phyloP scores from a whole-genome alignment of 2,113 vertebrate genomes.

The Myiopsitta monachus region DNA sequence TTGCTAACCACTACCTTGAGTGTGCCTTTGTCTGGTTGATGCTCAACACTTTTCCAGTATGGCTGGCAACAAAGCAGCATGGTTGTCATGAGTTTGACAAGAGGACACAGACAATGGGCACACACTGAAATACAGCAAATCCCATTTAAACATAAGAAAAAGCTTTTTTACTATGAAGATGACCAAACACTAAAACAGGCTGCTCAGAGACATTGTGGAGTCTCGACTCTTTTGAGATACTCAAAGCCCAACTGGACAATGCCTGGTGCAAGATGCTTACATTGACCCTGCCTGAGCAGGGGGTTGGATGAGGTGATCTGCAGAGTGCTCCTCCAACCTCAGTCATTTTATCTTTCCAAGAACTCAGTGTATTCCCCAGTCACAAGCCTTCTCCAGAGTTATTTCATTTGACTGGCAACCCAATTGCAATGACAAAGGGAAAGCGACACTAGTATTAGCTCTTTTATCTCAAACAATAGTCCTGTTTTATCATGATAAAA shows the following conservation, averaged over 20 bases:
- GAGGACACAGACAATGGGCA: background rate
- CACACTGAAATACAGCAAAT: background rate
- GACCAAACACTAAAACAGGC: background rate
- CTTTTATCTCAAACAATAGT: background rate
- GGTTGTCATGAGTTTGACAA: background rate
- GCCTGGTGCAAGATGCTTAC: background rate
- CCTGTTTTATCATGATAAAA: background rate
- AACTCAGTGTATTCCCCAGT: background rate
- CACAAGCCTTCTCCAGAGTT: background rate
- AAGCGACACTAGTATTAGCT: background rate
- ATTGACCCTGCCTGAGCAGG: background rate
- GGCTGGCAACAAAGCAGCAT: background rate
- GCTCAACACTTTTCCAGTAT: background rate
- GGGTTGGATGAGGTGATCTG: background rate
- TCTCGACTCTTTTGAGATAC: background rate
- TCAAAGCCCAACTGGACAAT: background rate
- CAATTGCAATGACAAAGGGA: background rate
- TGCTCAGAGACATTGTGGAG: background rate
- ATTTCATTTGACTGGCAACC: background rate
- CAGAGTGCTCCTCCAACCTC: background rate
- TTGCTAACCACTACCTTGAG: background rate
- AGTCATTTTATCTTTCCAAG: background rate
- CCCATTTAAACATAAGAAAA: background rate
- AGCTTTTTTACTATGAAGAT: background rate
- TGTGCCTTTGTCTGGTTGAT: background rate